These are phyloP conservation scores for Dendrocincla fuliginosa DNA, from an alignment of 2,797 vertebrate genomes.

Conservation along the genomic window DNA sequence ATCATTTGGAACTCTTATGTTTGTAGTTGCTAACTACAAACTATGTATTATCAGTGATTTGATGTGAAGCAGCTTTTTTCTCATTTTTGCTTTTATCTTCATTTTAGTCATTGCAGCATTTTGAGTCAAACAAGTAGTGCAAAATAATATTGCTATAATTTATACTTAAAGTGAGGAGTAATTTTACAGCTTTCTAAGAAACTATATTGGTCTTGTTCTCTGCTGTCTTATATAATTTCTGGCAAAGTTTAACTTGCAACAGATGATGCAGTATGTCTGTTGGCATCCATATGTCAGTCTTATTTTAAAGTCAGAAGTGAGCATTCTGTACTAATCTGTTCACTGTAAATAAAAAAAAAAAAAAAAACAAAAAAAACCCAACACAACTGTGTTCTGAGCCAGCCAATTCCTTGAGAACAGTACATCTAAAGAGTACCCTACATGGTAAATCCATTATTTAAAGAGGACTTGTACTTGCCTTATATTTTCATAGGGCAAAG, in stretches of 20 bases:
- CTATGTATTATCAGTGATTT: background rate
- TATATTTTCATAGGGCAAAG: background rate
- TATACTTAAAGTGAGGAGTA: background rate
- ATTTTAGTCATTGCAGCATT: background rate
- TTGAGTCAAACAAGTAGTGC: background rate
- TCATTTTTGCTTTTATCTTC: background rate
- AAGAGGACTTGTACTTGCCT: background rate
- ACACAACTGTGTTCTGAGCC: background rate
- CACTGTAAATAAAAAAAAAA: background rate
- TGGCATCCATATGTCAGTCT: background rate
- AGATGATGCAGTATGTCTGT: background rate
- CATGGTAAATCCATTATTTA: background rate
- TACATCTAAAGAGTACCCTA: background rate
- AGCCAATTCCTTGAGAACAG: background rate
- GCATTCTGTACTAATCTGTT: conserved; percentile 1
- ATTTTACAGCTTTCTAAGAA: background rate
- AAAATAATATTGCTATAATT: background rate
- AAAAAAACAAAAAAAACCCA: background rate
- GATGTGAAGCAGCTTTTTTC: background rate
- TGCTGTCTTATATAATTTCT: background rate
- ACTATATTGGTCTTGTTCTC: background rate
- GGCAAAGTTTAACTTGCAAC: background rate
- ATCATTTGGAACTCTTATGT: background rate
- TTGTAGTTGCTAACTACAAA: background rate
- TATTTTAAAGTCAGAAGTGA: conserved; percentile 35